Evolutionary conservation across 2,888 invertebrate species (phyloP).

Genomic region (Rhimphoctona megacephalus): DNA sequence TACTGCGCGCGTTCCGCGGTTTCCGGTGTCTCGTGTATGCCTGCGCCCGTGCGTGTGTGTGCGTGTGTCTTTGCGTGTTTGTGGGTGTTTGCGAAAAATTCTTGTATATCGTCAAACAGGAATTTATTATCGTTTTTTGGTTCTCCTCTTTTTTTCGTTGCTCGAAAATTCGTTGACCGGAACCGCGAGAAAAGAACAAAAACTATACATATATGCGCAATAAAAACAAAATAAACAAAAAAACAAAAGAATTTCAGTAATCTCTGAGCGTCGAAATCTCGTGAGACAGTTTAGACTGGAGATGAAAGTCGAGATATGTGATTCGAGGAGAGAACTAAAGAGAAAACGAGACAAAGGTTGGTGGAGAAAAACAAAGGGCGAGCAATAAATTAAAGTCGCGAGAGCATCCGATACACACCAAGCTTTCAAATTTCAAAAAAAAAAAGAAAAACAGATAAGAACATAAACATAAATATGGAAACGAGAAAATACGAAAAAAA

Average conservation of each 20-base stretch:
- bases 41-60: slow-evolving; percentile 17
- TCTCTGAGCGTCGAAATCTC: slow-evolving; percentile 19
- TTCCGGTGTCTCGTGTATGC: slow-evolving; percentile 43
- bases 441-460: slow-evolving; percentile 47
- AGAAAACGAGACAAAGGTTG: background rate
- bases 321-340: slow-evolving; percentile 14
- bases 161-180: slow-evolving; percentile 21
- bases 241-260: slow-evolving; percentile 23
- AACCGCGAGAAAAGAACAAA: slow-evolving; percentile 25
- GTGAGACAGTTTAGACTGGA: background rate
- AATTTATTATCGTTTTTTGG: slow-evolving; percentile 42
- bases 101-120: slow-evolving; percentile 40
- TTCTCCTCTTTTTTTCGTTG: slow-evolving; percentile 29
- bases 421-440: slow-evolving; percentile 52
- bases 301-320: slow-evolving; percentile 9
- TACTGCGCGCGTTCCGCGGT: slow-evolving; percentile 35
- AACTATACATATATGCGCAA: background rate
- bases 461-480: slow-evolving; percentile 30
- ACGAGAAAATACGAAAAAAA: slow-evolving; percentile 4
- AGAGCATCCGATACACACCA: slow-evolving; percentile 33
- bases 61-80: slow-evolving; percentile 16
- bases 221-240: slow-evolving; percentile 3
- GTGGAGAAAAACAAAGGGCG: slow-evolving; percentile 30
- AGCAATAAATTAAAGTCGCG: slow-evolving; percentile 50
- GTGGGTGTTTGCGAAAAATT: slow-evolving; percentile 23